Evolutionary conservation across 2,113 vertebrate genomes (phyloP), one percentile per base, ranked within the genome.

Genomic region (Passer domesticus): DNA sequence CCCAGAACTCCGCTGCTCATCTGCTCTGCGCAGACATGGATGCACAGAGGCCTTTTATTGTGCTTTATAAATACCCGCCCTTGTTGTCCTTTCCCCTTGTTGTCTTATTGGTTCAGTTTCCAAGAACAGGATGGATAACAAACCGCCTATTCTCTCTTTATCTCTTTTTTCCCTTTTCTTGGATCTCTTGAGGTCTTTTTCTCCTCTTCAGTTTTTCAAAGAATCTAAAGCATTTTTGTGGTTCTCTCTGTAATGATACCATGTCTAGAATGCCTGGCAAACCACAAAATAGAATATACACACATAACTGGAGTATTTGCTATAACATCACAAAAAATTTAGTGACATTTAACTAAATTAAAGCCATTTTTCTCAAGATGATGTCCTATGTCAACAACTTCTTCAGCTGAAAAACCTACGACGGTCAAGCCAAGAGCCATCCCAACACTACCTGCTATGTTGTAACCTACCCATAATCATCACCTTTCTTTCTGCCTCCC

Each of bases 21-120:
- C 95, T 97, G 94, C 83, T 96, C 91, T 73, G 70, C 1, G 3
- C 93, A 96, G 88, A 96, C 95, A 81, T 55, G 82, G 95, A 93
- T 59, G 77, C 82, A 97, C 94, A 97, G 96, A 95, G 91, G 92
- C 84, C 92, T 97, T 97, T 97, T 95, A 97, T 97, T 77, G 73
- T 93, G 81, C 96, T 97, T 96, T 86, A 91, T 97, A 97, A 97
- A 96, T 96, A 96, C 75, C 37, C 1, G 11, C 84, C 85, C 91
- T 96, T 94, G 96, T 97, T 97, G 95, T 79, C 56, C 91, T 94
- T 95, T 77, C 93, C 95, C 82, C 9, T 62, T 39, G 59, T 62
- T 62, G 59, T 62, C 59, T 39, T 62, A 39, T 87, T 95, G 81
- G 83, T 96, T 96, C 53, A 4, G 39, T 95, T 92, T 96, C 89